phyloP scores from a whole-genome alignment of 2,113 vertebrate genomes.

The Tenrec ecaudatus region DNA sequence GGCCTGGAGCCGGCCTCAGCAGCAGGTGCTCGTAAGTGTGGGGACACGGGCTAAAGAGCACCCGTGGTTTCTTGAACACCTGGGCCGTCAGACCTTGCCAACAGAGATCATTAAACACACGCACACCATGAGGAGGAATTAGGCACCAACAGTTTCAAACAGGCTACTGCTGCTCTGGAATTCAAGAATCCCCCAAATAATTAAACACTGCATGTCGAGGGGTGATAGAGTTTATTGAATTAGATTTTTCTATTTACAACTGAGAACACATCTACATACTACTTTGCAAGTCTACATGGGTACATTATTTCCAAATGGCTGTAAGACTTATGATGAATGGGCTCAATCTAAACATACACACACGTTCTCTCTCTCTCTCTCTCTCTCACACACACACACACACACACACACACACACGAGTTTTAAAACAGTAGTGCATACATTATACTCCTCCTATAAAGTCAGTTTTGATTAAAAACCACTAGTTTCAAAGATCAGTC shows the following conservation, averaged over 20 bases:
- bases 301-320: conserved; percentile 87
- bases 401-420: conserved; percentile 71
- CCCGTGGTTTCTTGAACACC: background rate
- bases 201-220: conserved; percentile 74
- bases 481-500: conserved; percentile 84
- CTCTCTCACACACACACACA: conserved; percentile 82
- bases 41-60: background rate
- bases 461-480: conserved; percentile 85
- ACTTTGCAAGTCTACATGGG: conserved; percentile 86
- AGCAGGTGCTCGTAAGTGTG: background rate
- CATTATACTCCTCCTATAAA: conserved; percentile 87
- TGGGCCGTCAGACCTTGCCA: conserved; percentile 45
- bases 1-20: background rate
- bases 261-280: conserved; percentile 89
- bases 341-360: conserved; percentile 85
- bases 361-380: background rate
- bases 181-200: conserved; percentile 51
- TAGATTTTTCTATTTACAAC: conserved; percentile 92
- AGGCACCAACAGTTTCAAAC: background rate
- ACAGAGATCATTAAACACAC: background rate
- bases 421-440: conserved; percentile 89
- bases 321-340: conserved; percentile 85
- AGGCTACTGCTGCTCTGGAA: conserved; percentile 14
- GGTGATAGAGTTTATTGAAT: conserved; percentile 91
- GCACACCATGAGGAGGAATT: conserved; percentile 41